Conservation (phyloP, 2,888 invertebrate species). For the Cryptocephalus moraei region DNA sequence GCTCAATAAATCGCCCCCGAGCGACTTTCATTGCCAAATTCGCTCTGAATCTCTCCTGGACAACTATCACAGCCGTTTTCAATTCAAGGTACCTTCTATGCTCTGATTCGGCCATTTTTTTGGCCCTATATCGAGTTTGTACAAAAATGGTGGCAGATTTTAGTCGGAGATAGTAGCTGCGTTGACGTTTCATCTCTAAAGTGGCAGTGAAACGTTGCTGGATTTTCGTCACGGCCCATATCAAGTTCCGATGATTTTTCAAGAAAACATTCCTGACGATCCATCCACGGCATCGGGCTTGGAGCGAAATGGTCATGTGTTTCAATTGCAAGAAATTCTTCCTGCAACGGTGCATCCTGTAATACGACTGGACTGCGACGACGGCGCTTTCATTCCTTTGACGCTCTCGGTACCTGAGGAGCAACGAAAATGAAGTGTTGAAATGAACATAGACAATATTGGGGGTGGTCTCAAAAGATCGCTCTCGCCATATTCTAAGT, state of each 20-base stretch:
- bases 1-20: constrained; percentile 31
- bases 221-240: constrained; percentile 8
- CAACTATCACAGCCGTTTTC: constrained; percentile 22
- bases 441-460: no score
- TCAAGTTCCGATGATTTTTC: constrained; percentile 14
- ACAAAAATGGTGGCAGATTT: constrained; percentile 24
- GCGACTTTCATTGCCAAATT: constrained; percentile 25
- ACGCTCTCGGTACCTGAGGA: no score
- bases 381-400: constrained; percentile 39
- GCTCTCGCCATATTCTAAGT: no score
- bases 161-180: constrained; percentile 19
- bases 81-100: no score
- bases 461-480: no score
- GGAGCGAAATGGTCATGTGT: constrained; percentile 19
- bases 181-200: constrained; percentile 15
- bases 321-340: constrained; percentile 16
- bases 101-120: constrained; percentile 35
- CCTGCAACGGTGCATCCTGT: constrained; percentile 29
- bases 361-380: constrained; percentile 44
- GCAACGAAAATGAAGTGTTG: no score
- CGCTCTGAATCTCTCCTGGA: constrained; percentile 42
- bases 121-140: constrained; percentile 44
- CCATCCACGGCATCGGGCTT: constrained; percentile 19
- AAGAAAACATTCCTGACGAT: constrained; percentile 18
- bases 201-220: constrained; percentile 21